Percentiles rank a stretch among this genome's conserved stretches.
These are phyloP conservation scores for Coronaproctus castanopsis DNA, from an alignment of 2,888 invertebrate species.

Conservation along the genomic window DNA sequence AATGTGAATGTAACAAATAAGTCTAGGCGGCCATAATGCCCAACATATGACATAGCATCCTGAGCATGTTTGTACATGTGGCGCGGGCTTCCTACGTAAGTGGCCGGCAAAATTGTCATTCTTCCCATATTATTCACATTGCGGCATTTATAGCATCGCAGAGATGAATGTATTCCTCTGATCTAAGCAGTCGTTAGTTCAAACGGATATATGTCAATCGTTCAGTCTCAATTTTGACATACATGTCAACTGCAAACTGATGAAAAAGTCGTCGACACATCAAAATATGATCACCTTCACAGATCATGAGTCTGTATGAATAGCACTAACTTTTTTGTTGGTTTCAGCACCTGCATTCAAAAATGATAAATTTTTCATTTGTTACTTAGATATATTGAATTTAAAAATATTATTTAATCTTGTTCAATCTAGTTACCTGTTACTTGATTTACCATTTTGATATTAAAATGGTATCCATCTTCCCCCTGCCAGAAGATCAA, in stretches of 20 bases:
- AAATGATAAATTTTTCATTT: too few species aligned
- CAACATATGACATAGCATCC: conserved; percentile 24
- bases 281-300: conserved; percentile 16
- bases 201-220: conserved; percentile 21
- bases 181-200: conserved; percentile 23
- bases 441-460: conserved; percentile 15
- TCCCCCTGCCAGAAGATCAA: conserved; percentile 22
- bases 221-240: conserved; percentile 25
- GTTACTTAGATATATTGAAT: too few species aligned
- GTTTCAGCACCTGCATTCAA: conserved; percentile 8
- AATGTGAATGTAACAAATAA: conserved; percentile 22
- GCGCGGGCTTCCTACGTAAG: conserved; percentile 22
- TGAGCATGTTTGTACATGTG: conserved; percentile 23
- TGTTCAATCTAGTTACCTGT: too few species aligned
- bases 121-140: conserved; percentile 18
- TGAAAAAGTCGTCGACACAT: conserved; percentile 21
- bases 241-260: conserved; percentile 25
- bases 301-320: conserved; percentile 20
- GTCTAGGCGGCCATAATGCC: conserved; percentile 20
- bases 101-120: conserved; percentile 21
- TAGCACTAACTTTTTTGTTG: conserved; percentile 16
- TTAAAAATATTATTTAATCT: too few species aligned
- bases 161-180: conserved; percentile 22
- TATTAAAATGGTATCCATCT: conserved; percentile 13
- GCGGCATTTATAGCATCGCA: conserved; percentile 20